A percentile compares a stretch with the other conserved stretches of the same genome.
Conservation (phyloP, 2,888 invertebrate species). For the Polydrusus tereticollis region DNA sequence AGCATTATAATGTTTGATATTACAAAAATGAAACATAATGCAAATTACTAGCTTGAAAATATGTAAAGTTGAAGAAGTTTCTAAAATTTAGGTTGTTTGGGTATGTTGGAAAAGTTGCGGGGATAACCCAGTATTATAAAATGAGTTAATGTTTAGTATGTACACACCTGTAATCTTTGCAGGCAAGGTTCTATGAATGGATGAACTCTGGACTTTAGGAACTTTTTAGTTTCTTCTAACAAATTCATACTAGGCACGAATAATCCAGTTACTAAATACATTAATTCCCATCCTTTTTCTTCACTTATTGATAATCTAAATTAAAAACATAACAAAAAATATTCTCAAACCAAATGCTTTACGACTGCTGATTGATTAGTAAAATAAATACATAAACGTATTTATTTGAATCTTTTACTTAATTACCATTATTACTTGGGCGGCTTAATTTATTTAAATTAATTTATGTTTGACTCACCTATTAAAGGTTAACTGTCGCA, state of each 20-base stretch:
- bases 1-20: no score
- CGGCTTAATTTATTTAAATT: background rate
- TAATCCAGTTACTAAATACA: constrained; percentile 91
- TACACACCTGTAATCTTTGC: constrained; percentile 84
- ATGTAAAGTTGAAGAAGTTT: no score
- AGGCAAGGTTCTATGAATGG: constrained; percentile 86
- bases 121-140: no score
- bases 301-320: constrained; percentile 79
- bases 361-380: no score
- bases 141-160: no score
- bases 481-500: constrained; percentile 94
- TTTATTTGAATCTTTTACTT: no score
- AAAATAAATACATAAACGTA: no score
- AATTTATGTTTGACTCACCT: constrained; percentile 60
- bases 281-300: constrained; percentile 93
- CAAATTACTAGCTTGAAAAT: no score
- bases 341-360: background rate
- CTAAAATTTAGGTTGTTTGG: no score
- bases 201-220: constrained; percentile 80
- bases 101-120: no score
- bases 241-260: constrained; percentile 84
- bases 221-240: constrained; percentile 81
- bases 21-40: no score
- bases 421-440: no score
- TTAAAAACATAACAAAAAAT: background rate